These are phyloP conservation scores for Macquaria australasica DNA, from an alignment of 2,113 vertebrate genomes.

Conservation along the genomic window DNA sequence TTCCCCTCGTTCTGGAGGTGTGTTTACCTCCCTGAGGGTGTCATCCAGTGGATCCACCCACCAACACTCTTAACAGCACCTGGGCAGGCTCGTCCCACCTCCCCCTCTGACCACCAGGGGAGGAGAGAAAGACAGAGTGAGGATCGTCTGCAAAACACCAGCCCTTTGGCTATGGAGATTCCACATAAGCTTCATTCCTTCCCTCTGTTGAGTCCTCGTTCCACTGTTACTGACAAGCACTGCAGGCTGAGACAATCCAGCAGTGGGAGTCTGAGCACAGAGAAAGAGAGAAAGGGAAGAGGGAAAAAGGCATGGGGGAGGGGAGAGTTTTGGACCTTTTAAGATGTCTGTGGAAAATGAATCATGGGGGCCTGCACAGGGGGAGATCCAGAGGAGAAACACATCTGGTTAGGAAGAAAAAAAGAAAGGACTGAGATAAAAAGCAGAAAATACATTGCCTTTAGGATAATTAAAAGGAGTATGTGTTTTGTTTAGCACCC, in stretches of 20 bases:
- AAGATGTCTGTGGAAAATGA: constrained; percentile 86
- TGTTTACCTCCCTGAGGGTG: constrained; percentile 48
- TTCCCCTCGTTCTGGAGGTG: constrained; percentile 39
- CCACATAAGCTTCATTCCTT: constrained; percentile 66
- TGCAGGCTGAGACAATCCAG: constrained; percentile 70
- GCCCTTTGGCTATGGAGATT: constrained; percentile 51
- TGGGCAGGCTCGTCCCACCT: constrained; percentile 32
- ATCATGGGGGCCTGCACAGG: constrained; percentile 81
- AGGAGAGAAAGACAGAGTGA: constrained; percentile 8
- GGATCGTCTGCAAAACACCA: neutral
- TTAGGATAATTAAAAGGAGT: neutral
- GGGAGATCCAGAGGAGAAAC: constrained; percentile 78
- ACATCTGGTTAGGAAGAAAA: constrained; percentile 77
- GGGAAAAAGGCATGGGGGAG: constrained; percentile 47
- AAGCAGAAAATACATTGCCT: constrained; percentile 13
- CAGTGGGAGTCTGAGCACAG: constrained; percentile 64
- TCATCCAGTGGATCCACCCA: constrained; percentile 30
- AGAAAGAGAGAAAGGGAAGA: constrained; percentile 42
- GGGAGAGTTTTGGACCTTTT: constrained; percentile 52
- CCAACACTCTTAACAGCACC: constrained; percentile 46
- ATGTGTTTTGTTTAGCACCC: neutral
- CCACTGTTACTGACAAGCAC: constrained; percentile 52
- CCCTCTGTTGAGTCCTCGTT: constrained; percentile 40
- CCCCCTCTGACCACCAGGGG: constrained; percentile 33
- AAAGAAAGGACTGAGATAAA: constrained; percentile 34